These are phyloP conservation scores for Nasonovia ribisnigri DNA, from an alignment of 2,888 invertebrate genomes.

Conservation along the genomic window DNA sequence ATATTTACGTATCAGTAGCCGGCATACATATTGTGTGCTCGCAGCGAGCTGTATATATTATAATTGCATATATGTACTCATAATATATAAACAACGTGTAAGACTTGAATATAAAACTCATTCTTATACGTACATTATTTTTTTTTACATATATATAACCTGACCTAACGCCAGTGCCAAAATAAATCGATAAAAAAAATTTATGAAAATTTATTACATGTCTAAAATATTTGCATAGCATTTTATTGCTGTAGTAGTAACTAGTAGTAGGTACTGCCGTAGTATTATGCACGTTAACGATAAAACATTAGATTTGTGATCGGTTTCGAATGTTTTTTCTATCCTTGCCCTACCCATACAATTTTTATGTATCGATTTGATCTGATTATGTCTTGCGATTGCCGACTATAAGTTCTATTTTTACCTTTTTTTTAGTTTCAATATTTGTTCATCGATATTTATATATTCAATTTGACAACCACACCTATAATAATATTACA, in stretches of 20 bases:
- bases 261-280: neutral
- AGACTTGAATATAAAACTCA: conserved; percentile 15
- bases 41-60: neutral
- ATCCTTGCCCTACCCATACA: neutral
- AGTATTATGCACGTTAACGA: neutral
- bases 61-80: neutral
- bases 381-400: neutral
- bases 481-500: conserved; percentile 14
- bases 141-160: neutral
- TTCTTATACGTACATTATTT: neutral
- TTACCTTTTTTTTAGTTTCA: neutral
- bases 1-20: neutral
- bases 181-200: conserved; percentile 13
- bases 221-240: neutral
- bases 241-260: neutral
- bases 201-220: neutral
- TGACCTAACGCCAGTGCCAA: neutral
- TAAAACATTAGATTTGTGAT: neutral
- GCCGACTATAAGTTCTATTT: neutral
- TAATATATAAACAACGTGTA: neutral
- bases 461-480: neutral
- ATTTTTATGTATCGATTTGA: neutral
- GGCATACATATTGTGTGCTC: neutral
- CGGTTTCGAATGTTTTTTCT: neutral
- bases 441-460: conserved; percentile 24